Evolutionary conservation across 2,888 invertebrate genomes (phyloP), one percentile per base, ranked within the genome.

Genomic region (Julus scanicus): DNA sequence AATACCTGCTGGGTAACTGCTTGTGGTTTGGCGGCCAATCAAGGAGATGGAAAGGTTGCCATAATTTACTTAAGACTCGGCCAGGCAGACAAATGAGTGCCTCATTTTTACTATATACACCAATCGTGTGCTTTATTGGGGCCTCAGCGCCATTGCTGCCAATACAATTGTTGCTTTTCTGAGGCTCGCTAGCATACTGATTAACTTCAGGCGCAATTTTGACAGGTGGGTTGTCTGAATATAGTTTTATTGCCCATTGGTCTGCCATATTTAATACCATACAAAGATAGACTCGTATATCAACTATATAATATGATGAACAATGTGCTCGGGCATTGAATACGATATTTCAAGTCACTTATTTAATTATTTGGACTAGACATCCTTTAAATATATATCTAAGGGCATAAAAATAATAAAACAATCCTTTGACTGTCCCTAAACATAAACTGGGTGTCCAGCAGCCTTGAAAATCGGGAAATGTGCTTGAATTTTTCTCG

Each of bases 1-100:
- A 80, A 80, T 80, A 80, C 80, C 80, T 80, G 80, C 80, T 80
- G 80, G 80, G 80, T 80, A 80, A 80, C 80, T 80, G 80, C 80
- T 80, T 80, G 80, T 80, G 80, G 80, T 80, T 80, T 80, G 80
- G 80, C 80, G 80, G 80, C 80, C 80, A 80, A 80, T 80, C 80
- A 80, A 80, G 80, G 80, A 80, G 80, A 80, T 80, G 80, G 80
- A 80, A 80, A 80, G 80, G 80, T 80, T 80, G 80, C 80, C 80
- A 80, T 80, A 80, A 80, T 80, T 80, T 80, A 80, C 80, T 80
- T 80, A 80, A 80, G 80, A 37, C 80, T 80, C 80, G 80, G 29
- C 80, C 80, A 80, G 80, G 80, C 80, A 80, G 80, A 80, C 80
- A 80, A 80, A 80, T 80, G 80, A 80, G 37, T 37, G 80, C 29